Percentiles rank a stretch among this genome's conserved stretches.
phyloP scores from a whole-genome alignment of 2,113 vertebrate genomes.

The Tricholaema leucomelas region DNA sequence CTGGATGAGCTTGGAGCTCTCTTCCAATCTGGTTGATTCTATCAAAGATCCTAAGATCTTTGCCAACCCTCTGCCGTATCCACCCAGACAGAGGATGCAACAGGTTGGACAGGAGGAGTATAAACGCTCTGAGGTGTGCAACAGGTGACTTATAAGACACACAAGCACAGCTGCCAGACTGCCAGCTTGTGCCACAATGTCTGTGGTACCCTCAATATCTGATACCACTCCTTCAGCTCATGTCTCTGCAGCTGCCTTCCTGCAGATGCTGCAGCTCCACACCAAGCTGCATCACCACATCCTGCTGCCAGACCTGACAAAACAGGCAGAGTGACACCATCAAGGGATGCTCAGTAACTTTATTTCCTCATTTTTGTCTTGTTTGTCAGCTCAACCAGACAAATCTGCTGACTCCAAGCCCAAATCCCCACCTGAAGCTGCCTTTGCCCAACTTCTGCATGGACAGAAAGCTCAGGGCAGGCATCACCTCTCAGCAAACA shows the following conservation, averaged over 20 bases:
- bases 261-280: not conserved
- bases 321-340: not conserved
- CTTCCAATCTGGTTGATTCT: too few relatives aligned
- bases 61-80: not conserved
- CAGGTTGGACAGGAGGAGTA: not conserved
- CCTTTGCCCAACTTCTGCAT: not conserved
- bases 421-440: not conserved
- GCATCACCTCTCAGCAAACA: not conserved
- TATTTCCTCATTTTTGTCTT: not conserved
- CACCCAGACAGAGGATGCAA: not conserved
- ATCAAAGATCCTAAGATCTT: too few relatives aligned
- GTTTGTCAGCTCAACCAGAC: not conserved
- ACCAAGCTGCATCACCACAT: not conserved
- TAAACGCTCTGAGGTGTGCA: not conserved
- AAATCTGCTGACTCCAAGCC: not conserved
- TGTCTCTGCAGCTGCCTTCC: not conserved
- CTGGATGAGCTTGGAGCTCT: too few relatives aligned
- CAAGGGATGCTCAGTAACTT: not conserved
- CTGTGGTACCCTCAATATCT: not conserved
- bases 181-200: accelerated
- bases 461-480: not conserved
- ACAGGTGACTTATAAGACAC: not conserved
- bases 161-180: accelerated
- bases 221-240: not conserved
- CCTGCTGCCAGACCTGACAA: not conserved